Percentiles rank a stretch among this genome's conserved stretches.
Evolutionary conservation across 1,140 invertebrate genomes (phyloP).

Genomic region (Drosophila sturtevanti): DNA sequence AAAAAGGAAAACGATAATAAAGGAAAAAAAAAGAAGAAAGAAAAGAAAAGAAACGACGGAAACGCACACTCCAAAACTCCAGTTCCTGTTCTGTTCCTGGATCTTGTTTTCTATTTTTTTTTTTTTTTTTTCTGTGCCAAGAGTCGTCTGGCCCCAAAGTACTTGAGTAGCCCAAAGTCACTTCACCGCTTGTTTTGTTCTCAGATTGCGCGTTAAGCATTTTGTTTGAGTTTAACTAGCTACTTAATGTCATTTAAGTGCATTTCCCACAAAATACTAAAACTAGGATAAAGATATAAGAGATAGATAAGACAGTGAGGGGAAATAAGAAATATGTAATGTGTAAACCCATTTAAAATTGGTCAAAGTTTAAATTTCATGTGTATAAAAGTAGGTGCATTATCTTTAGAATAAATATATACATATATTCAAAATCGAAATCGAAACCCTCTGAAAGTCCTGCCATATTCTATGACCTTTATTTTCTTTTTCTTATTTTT

Average conservation of each 20-base stretch:
- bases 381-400: too few species aligned
- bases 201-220: constrained; percentile 40
- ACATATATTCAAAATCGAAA: too few species aligned
- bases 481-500: too few species aligned
- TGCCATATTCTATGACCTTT: too few species aligned
- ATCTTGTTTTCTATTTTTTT: neutral
- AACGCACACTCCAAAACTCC: constrained; percentile 25
- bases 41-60: neutral
- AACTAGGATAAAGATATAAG: too few species aligned
- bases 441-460: too few species aligned
- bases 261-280: constrained; percentile 52
- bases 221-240: constrained; percentile 60
- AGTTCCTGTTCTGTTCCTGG: neutral
- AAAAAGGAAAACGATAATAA: neutral
- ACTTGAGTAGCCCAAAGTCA: constrained; percentile 35
- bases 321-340: neutral
- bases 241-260: constrained; percentile 68
- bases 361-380: too few species aligned
- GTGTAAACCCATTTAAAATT: neutral
- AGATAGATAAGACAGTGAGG: too few species aligned
- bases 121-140: neutral
- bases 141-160: constrained; percentile 15
- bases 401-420: too few species aligned
- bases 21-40: neutral
- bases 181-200: constrained; percentile 44